Conservation (phyloP, 1,140 invertebrate species). For the Coptotermes formosanus region DNA sequence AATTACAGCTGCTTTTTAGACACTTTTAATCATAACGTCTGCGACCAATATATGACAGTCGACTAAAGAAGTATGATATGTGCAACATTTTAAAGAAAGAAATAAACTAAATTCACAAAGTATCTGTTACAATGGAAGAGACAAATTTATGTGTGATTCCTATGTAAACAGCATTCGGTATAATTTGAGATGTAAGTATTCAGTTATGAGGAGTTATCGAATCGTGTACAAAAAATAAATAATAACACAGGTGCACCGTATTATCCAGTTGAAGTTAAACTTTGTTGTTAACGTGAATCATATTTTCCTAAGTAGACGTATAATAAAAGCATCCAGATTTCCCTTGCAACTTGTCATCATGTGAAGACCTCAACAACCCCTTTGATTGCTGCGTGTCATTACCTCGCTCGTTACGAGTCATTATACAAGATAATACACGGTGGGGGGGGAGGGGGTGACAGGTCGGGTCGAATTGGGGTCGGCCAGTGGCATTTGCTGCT, state of each 20-base stretch:
- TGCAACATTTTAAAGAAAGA: no score
- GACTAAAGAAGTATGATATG: no score
- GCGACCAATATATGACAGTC: no score
- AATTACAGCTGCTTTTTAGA: no score
- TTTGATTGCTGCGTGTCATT: neutral
- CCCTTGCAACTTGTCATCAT: neutral
- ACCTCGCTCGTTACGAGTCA: conserved; percentile 8
- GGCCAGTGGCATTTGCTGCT: neutral
- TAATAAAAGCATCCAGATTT: neutral
- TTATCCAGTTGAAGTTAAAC: neutral
- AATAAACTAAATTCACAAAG: no score
- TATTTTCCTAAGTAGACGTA: neutral
- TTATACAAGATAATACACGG: neutral
- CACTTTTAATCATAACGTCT: no score
- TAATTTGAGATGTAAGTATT: no score
- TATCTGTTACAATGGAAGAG: no score
- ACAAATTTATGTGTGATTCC: no score
- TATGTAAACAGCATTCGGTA: no score
- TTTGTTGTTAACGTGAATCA: neutral
- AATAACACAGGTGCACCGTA: neutral
- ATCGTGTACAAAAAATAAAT: neutral
- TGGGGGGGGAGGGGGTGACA: neutral
- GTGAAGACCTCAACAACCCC: neutral
- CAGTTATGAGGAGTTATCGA: neutral
- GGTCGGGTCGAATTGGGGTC: neutral